Conservation (phyloP, 1,140 invertebrate species). For the Drosophila tsacasi region DNA sequence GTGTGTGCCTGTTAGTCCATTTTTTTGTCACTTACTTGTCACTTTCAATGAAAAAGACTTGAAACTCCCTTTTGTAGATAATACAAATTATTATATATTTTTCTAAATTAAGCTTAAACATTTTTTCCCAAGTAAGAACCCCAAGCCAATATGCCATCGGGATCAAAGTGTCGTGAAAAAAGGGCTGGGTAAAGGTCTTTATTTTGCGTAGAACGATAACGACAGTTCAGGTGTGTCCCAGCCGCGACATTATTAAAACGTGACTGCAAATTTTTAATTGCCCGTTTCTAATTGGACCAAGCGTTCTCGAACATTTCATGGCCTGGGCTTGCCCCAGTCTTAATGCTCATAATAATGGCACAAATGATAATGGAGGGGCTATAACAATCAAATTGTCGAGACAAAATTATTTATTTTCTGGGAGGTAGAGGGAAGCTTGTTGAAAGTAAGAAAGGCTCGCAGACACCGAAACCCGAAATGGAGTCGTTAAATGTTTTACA, state of each 20-base stretch:
- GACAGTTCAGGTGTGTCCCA: constrained; percentile 38
- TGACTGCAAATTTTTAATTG: constrained; percentile 74
- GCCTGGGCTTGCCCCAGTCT: constrained; percentile 7
- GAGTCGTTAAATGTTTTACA: constrained; percentile 67
- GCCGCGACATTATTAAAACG: constrained; percentile 65
- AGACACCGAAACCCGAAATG: constrained; percentile 24
- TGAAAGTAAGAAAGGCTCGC: constrained; percentile 28
- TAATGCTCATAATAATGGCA: constrained; percentile 17
- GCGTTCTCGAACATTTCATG: constrained; percentile 9
- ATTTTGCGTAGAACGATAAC: neutral
- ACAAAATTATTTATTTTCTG: constrained; percentile 45
- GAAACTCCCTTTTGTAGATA: neutral
- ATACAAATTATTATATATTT: no score
- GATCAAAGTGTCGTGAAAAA: neutral
- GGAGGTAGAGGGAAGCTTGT: constrained; percentile 7
- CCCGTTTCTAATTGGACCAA: constrained; percentile 53
- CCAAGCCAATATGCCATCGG: neutral
- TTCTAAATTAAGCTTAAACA: no score
- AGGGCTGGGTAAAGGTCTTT: neutral
- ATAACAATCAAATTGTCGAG: constrained; percentile 55
- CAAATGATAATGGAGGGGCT: constrained; percentile 34
- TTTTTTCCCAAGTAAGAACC: neutral
- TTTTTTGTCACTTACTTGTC: neutral
- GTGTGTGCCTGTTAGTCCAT: neutral
- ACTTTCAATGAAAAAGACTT: neutral